Base-by-base conservation (phyloP, 1,140 invertebrate genomes). In the Cyclina sinensis region DNA sequence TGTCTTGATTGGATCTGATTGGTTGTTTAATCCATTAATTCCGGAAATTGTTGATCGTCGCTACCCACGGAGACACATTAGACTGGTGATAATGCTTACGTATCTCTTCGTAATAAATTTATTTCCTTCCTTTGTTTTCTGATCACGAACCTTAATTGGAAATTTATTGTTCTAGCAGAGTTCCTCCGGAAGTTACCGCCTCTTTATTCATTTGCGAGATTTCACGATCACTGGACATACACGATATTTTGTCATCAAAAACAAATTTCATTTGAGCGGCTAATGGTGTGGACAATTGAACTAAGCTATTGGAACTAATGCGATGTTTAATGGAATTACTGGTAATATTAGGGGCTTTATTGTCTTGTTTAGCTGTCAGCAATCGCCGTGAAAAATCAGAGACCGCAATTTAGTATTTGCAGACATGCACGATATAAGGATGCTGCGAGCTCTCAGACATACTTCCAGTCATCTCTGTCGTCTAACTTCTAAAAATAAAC, bases 11-110 rank as follows among this genome's bases (percentile, higher is more conserved):
- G 70, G 46, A 73, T 82, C 80, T 88, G 86, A 88, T 88, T 82
- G 86, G 86, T 81, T 88, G 86, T 82, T 88, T 88, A 76, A 88
- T 46, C 62, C 78, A 73, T 88, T 88, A 88, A 88, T 88, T 82
- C 86, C 62, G 86, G 86, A 88, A 88, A 82, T 88, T 88, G 80
- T 54, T 51, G 54, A 83, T 88, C 86, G 78, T 18, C 21, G 65
- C 37, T 37, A 70, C 32, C 48, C 62, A 83, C 62, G 57, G 62
- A 81, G 59, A 88, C 86, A 88, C 86, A 88, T 88, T 88, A 70
- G 79, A 59, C 35, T 46, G 68, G 37, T 39, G 54, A 76, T 88
- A 73, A 83, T 76, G 70, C 62, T 88, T 73, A 88, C 86, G 79
- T 88, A 82, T 68, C 74, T 39, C 48, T 48, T 32, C 74, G 74